Evolutionary conservation across 37 sponge, comb jelly and placozoan genomes (phyloP).

Genomic region (Hexactinellida sp.): DNA sequence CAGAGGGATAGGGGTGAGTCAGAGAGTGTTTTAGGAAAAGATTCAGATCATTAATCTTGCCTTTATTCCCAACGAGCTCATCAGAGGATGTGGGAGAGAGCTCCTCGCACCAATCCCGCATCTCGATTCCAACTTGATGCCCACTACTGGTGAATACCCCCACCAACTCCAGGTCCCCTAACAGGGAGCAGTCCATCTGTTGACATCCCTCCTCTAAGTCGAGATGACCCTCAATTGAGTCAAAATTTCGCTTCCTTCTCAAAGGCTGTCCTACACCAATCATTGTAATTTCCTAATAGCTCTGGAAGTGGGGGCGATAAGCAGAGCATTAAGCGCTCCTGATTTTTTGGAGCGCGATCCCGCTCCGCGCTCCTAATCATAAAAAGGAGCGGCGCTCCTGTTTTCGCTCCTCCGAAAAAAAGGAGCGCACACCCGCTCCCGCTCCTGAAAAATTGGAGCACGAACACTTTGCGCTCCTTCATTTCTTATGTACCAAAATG

Average conservation of each 20-base stretch:
- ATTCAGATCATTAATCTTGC: not conserved
- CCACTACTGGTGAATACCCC: not conserved
- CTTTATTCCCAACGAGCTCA: not conserved
- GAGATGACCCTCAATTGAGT: not conserved
- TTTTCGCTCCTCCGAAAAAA: too few species aligned
- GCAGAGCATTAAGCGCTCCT: too few species aligned
- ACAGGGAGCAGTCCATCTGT: not conserved
- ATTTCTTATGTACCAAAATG: too few species aligned
- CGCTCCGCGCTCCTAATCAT: too few species aligned
- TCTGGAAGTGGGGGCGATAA: too few species aligned
- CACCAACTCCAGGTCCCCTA: not conserved
- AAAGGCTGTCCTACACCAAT: not conserved
- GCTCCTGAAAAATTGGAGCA: too few species aligned
- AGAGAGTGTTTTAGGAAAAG: not conserved
- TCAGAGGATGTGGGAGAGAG: not conserved
- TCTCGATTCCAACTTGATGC: not conserved
- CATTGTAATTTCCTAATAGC: not conserved
- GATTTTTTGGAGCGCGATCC: too few species aligned
- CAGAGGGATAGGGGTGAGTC: not conserved
- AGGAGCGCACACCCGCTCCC: too few species aligned
- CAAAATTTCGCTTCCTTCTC: not conserved
- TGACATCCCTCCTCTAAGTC: not conserved
- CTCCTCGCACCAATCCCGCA: not conserved
- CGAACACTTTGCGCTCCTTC: too few species aligned
- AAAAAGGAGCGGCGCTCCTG: too few species aligned